Base-by-base conservation (phyloP, 2,113 vertebrate genomes). In the Syrrhaptes paradoxus region DNA sequence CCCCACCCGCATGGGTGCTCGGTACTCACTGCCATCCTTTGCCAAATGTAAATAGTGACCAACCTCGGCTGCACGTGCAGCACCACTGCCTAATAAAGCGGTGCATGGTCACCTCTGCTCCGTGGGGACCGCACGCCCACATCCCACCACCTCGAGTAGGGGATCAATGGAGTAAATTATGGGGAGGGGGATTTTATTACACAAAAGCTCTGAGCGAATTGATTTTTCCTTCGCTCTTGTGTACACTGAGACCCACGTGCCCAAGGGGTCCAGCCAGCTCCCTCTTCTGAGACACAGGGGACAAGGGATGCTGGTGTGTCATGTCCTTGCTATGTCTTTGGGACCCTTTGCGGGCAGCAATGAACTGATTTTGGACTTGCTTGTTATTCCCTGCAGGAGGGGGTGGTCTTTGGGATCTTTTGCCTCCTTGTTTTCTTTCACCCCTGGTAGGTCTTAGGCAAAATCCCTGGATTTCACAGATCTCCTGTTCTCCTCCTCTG, bases 21-120 rank as follows among this genome's bases (percentile, higher is more conserved):
- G 21, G 57, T 87, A 70, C 59, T 95, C 11, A 3, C 76, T 5
- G 21, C 79, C 75, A 25, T 93, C 93, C 41, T 93, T 89, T 84
- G 90, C 95, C 93, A 90, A 81, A 87, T 77, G 41, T 95, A 84
- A 54, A 92, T 70, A 93, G 76, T 26, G 76, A 90, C 72, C 0
- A 0, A 52, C 65, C 70, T 54, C 0, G 6, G 93, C 94, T 3
- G 4, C 14, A 8, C 3, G 7, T 45, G 78, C 87, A 74, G 90
- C 85, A 88, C 82, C 54, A 26, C 89, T 94, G 65, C 92, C 85
- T 55, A 85, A 95, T 94, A 93, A 95, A 97, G 90, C 2, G 1
- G 90, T 81, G 85, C 87, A 74, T n/a, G 61, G 73, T 93, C 13
- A 5, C 65, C 70, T 72, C 75, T 72, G 57, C 49, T 94, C 65